These are phyloP conservation scores for Copidosoma aretas DNA, from an alignment of 2,888 invertebrate genomes.

Conservation along the genomic window DNA sequence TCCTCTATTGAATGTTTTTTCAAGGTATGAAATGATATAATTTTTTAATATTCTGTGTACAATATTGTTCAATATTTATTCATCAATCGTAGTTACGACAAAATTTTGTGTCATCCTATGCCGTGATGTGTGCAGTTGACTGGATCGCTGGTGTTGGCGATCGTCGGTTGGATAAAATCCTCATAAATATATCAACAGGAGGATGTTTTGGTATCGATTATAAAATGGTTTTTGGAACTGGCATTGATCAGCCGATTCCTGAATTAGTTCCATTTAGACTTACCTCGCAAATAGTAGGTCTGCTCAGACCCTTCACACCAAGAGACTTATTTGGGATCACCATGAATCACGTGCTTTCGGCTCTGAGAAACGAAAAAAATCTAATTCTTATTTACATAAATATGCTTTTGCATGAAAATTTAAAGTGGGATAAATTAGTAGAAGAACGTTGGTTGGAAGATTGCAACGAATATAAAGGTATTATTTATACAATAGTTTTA, in stretches of 20 bases:
- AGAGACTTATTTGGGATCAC: slow-evolving; percentile 68
- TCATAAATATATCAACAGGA: slow-evolving; percentile 69
- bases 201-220: slow-evolving; percentile 75
- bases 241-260: slow-evolving; percentile 69
- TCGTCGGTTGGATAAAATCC: slow-evolving; percentile 72
- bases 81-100: slow-evolving; percentile 64
- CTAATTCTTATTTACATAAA: slow-evolving; percentile 72
- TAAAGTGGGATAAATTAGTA: slow-evolving; percentile 69
- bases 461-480: background rate
- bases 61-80: slow-evolving; percentile 47
- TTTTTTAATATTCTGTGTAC: background rate
- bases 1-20: slow-evolving; percentile 64
- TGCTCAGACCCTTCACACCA: slow-evolving; percentile 70
- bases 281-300: slow-evolving; percentile 71
- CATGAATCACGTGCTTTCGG: slow-evolving; percentile 70
- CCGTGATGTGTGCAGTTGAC: slow-evolving; percentile 70
- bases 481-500: background rate
- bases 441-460: background rate
- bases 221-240: slow-evolving; percentile 76
- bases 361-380: slow-evolving; percentile 65
- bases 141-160: slow-evolving; percentile 81
- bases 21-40: slow-evolving; percentile 10
- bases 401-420: slow-evolving; percentile 75
- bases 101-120: slow-evolving; percentile 58
- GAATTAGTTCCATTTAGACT: slow-evolving; percentile 78